phyloP scores from a whole-genome alignment of 1,140 invertebrate species.

The Drosophila bifasciata region DNA sequence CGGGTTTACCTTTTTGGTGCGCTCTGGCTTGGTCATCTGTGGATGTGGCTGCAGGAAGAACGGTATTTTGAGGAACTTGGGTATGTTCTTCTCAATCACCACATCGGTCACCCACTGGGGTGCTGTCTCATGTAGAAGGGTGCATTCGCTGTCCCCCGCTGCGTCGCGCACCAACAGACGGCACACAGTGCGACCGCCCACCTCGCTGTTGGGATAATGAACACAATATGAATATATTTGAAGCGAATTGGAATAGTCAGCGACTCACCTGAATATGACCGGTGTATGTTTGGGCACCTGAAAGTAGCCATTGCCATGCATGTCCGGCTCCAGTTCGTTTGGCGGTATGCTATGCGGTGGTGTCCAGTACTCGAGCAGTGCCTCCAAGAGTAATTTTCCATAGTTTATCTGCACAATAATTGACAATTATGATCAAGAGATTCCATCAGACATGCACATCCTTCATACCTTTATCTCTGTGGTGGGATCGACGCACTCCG shows the following conservation, averaged over 20 bases:
- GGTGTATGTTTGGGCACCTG: constrained; percentile 97
- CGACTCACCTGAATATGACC: constrained; percentile 94
- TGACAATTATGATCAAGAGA: background rate
- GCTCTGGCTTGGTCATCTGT: constrained; percentile 93
- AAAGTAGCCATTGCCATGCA: constrained; percentile 93
- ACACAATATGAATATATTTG: background rate
- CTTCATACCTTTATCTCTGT: constrained; percentile 88
- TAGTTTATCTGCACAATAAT: constrained; percentile 93
- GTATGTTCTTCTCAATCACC: constrained; percentile 96
- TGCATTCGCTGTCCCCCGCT: constrained; percentile 97
- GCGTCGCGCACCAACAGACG: constrained; percentile 96
- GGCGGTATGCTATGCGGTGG: constrained; percentile 86
- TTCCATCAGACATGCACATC: background rate
- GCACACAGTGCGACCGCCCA: constrained; percentile 93
- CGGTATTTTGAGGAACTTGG: constrained; percentile 98
- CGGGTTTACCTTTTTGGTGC: constrained; percentile 93
- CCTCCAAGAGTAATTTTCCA: constrained; percentile 96
- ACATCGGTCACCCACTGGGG: constrained; percentile 98
- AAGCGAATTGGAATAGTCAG: background rate
- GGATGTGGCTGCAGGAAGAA: constrained; percentile 98
- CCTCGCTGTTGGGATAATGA: constrained; percentile 88
- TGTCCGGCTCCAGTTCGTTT: constrained; percentile 87
- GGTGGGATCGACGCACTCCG: constrained; percentile 88
- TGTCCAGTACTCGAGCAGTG: constrained; percentile 98
- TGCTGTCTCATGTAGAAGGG: constrained; percentile 96